Conservation (phyloP, 2,797 vertebrate species). For the Fistularia commersonii region DNA sequence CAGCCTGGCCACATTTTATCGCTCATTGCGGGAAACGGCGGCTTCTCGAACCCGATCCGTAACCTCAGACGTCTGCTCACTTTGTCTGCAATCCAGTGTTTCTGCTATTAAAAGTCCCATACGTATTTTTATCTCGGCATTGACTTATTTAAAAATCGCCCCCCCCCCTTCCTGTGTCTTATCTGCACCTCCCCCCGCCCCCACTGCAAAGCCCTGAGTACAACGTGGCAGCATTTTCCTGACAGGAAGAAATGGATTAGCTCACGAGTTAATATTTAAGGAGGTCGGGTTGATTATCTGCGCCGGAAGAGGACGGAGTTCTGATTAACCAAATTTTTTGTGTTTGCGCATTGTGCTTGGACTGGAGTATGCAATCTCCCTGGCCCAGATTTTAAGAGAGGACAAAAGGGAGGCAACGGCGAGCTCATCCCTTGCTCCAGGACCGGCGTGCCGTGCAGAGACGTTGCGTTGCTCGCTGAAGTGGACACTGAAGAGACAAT, state of each 20-base stretch:
- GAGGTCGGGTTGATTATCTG: conserved; percentile 21
- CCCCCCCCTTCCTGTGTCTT: background rate
- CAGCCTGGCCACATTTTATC: conserved; percentile 30
- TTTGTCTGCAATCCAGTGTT: background rate
- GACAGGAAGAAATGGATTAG: conserved; percentile 8
- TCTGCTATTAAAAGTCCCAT: background rate
- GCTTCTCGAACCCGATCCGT: conserved; percentile 24
- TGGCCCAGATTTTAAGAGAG: conserved; percentile 21
- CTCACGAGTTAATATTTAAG: conserved; percentile 19
- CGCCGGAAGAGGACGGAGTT: conserved; percentile 10
- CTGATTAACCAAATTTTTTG: conserved; percentile 2
- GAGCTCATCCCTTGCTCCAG: conserved; percentile 34
- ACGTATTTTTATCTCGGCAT: conserved; percentile 17
- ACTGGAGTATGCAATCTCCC: conserved; percentile 12
- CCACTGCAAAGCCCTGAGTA: too few species aligned
- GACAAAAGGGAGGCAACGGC: conserved; percentile 28
- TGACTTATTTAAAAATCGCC: conserved; percentile 4
- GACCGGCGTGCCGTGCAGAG: conserved; percentile 21
- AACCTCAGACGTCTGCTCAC: conserved; percentile 8
- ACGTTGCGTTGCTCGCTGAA: conserved; percentile 28
- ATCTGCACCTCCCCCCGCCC: too few species aligned
- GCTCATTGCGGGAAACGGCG: conserved; percentile 20
- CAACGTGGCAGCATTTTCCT: background rate
- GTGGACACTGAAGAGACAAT: conserved; percentile 57
- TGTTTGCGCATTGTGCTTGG: conserved; percentile 3